Conservation (phyloP, 2,888 invertebrate species). For the Dryococelus australis region DNA sequence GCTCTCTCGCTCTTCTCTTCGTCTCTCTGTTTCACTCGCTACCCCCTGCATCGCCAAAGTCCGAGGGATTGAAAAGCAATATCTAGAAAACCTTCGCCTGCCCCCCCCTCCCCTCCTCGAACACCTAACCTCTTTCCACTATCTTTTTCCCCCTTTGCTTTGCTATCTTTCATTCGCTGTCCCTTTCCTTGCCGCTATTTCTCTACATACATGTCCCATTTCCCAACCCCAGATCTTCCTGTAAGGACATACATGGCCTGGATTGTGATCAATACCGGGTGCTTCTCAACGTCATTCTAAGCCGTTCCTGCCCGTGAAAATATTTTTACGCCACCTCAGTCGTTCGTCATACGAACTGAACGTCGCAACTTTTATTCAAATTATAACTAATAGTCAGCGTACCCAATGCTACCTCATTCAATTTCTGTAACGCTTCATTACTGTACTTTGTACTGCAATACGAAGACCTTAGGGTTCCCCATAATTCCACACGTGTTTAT, state of each 20-base stretch:
- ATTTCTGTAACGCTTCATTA: too few relatives aligned
- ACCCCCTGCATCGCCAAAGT: conserved; percentile 30
- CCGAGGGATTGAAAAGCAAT: conserved; percentile 45
- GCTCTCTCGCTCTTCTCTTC: neutral
- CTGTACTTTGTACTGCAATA: too few relatives aligned
- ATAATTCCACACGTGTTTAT: too few relatives aligned
- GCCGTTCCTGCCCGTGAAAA: neutral
- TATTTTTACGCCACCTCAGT: too few relatives aligned
- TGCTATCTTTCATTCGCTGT: conserved; percentile 34
- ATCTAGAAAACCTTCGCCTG: conserved; percentile 33
- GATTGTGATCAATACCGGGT: neutral
- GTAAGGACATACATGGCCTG: neutral
- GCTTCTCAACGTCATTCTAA: neutral
- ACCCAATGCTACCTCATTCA: too few relatives aligned
- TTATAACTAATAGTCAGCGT: too few relatives aligned
- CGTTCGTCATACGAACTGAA: too few relatives aligned
- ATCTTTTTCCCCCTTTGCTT: conserved; percentile 27
- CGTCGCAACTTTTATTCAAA: too few relatives aligned
- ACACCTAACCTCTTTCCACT: conserved; percentile 13
- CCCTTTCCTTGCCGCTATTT: neutral
- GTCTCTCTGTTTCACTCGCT: neutral
- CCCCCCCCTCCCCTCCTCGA: conserved; percentile 34
- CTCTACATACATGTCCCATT: conserved; percentile 1
- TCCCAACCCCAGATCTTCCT: neutral
- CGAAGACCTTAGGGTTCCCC: too few relatives aligned